Evolutionary conservation across 2,797 vertebrate genomes (phyloP).

Genomic region (Pterois miles): DNA sequence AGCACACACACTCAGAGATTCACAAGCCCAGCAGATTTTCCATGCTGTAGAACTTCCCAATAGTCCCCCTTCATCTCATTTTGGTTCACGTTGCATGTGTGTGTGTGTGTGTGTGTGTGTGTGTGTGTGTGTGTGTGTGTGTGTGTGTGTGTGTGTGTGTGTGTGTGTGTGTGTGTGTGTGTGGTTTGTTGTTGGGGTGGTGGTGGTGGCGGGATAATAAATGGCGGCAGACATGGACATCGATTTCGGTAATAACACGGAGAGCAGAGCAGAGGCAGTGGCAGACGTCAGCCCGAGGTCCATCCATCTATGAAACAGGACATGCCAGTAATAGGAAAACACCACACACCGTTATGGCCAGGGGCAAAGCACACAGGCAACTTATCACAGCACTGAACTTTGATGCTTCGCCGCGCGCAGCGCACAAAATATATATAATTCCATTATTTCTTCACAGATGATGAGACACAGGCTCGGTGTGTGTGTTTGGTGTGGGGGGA

Average conservation of each 20-base stretch:
- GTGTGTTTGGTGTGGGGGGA: background rate
- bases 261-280: slow-evolving; percentile 79
- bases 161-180: background rate
- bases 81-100: slow-evolving; percentile 49
- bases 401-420: slow-evolving; percentile 78
- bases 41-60: slow-evolving; percentile 66
- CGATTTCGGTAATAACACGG: slow-evolving; percentile 80
- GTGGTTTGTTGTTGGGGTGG: slow-evolving; percentile 61
- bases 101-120: slow-evolving; percentile 32
- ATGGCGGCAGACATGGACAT: slow-evolving; percentile 81
- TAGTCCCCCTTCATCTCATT: slow-evolving; percentile 66
- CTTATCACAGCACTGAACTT: slow-evolving; percentile 87
- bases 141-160: slow-evolving; percentile 3
- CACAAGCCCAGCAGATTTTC: slow-evolving; percentile 72
- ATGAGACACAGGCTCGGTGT: slow-evolving; percentile 80
- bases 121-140: slow-evolving; percentile 1
- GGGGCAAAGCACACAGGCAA: slow-evolving; percentile 82
- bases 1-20: slow-evolving; percentile 46
- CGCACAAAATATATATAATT: slow-evolving; percentile 87
- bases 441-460: slow-evolving; percentile 91
- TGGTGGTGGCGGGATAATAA: slow-evolving; percentile 82
- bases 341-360: slow-evolving; percentile 82
- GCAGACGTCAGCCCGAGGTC: slow-evolving; percentile 82
- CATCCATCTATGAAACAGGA: slow-evolving; percentile 89
- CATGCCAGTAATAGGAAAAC: slow-evolving; percentile 88